Percentiles rank a stretch among this genome's conserved stretches.
Conservation (phyloP, 2,888 invertebrate genomes). For the Cepaea hortensis region DNA sequence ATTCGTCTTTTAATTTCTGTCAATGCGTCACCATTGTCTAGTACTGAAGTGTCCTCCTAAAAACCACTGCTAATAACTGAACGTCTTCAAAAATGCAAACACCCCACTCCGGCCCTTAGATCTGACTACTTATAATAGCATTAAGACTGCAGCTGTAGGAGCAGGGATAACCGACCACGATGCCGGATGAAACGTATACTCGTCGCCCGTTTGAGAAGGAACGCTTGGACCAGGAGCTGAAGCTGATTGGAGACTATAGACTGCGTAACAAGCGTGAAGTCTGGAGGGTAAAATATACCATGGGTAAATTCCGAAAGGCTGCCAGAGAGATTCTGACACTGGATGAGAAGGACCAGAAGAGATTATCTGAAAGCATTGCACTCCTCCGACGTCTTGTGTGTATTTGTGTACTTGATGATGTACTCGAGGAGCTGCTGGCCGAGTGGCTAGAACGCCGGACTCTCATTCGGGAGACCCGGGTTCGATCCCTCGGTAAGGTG, state of each 20-base stretch:
- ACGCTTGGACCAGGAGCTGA: conserved; percentile 96
- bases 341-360: conserved; percentile 74
- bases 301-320: conserved; percentile 99
- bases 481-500: too few relatives aligned
- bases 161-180: neutral
- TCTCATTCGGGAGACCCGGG: too few relatives aligned
- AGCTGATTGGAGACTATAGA: conserved; percentile 99
- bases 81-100: too few relatives aligned
- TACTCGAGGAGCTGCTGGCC: conserved; percentile 99
- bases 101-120: too few relatives aligned
- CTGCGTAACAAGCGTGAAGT: conserved; percentile 99
- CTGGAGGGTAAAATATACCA: conserved; percentile 98
- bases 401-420: conserved; percentile 92
- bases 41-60: too few relatives aligned
- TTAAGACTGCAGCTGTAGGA: too few relatives aligned
- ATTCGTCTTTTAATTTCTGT: too few relatives aligned
- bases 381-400: conserved; percentile 96
- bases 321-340: conserved; percentile 92
- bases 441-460: too few relatives aligned
- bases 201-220: conserved; percentile 99
- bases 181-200: conserved; percentile 46
- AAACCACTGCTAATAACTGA: too few relatives aligned
- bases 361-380: conserved; percentile 78
- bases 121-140: too few relatives aligned
- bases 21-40: too few relatives aligned